phyloP scores from a whole-genome alignment of 1,140 invertebrate genomes.

The Drosophila kohkoa region DNA sequence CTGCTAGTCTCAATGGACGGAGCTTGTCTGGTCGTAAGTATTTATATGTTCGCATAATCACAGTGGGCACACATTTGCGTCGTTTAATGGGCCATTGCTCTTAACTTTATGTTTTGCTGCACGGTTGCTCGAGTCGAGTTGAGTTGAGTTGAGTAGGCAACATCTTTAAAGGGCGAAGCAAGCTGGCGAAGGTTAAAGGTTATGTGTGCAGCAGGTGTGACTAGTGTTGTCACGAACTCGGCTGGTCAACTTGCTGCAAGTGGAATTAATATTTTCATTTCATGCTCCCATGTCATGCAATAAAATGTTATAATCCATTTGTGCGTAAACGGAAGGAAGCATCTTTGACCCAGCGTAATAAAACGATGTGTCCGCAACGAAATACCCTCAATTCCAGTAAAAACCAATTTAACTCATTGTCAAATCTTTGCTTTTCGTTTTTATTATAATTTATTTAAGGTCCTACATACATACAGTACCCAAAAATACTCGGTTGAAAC shows the following conservation, averaged over 20 bases:
- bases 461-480: background rate
- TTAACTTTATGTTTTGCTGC: slow-evolving; percentile 39
- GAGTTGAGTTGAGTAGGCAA: background rate
- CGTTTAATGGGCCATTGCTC: slow-evolving; percentile 59
- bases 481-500: slow-evolving; percentile 6
- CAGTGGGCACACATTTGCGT: slow-evolving; percentile 41
- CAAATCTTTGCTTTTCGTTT: background rate
- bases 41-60: slow-evolving; percentile 36
- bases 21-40: slow-evolving; percentile 10
- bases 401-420: background rate
- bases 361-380: background rate
- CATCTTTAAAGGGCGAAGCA: slow-evolving; percentile 42
- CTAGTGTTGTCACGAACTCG: slow-evolving; percentile 7
- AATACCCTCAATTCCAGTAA: background rate
- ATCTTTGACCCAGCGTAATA: background rate
- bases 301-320: slow-evolving; percentile 6
- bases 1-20: slow-evolving; percentile 24
- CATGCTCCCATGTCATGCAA: background rate
- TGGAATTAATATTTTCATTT: background rate
- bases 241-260: slow-evolving; percentile 10
- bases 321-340: background rate
- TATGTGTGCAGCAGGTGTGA: slow-evolving; percentile 43
- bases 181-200: slow-evolving; percentile 51
- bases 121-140: slow-evolving; percentile 4
- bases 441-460: slow-evolving; percentile 10